Evolutionary conservation across 2,888 invertebrate genomes (phyloP).

Genomic region (Eupithecia vulgata): DNA sequence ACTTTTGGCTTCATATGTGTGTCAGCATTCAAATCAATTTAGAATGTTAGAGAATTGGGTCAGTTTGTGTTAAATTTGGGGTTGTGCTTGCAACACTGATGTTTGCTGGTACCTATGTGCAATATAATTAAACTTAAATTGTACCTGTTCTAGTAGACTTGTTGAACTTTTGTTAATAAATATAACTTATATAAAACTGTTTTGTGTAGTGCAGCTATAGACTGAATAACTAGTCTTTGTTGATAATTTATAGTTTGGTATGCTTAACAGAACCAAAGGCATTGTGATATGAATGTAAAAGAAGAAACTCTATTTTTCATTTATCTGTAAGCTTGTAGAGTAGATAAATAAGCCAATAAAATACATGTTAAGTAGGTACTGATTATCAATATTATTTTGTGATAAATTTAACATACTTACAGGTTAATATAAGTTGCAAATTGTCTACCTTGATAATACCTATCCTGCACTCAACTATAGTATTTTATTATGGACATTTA

Average conservation of each 20-base stretch:
- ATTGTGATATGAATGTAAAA: slow-evolving; percentile 69
- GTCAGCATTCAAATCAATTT: slow-evolving; percentile 56
- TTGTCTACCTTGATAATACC: background rate
- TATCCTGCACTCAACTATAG: background rate
- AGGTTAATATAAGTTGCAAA: background rate
- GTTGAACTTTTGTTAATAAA: background rate
- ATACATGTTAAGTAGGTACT: background rate
- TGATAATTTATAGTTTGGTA: slow-evolving; percentile 52
- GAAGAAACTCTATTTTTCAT: slow-evolving; percentile 51
- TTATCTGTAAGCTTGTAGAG: slow-evolving; percentile 26
- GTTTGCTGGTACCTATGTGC: background rate
- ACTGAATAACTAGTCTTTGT: slow-evolving; percentile 55
- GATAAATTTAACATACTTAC: background rate
- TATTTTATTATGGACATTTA: background rate
- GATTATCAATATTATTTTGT: slow-evolving; percentile 1
- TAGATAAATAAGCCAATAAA: background rate
- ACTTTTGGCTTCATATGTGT: slow-evolving; percentile 71
- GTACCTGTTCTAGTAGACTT: background rate
- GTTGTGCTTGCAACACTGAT: slow-evolving; percentile 9
- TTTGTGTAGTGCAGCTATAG: slow-evolving; percentile 38
- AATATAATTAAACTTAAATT: background rate
- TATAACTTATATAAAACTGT: background rate
- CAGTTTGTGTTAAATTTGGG: slow-evolving; percentile 23
- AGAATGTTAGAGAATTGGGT: slow-evolving; percentile 38
- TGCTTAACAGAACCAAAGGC: slow-evolving; percentile 65